A percentile compares a stretch with the other conserved stretches of the same genome.
Evolutionary conservation across 2,113 vertebrate species (phyloP).

Genomic region (Lycaon pictus): DNA sequence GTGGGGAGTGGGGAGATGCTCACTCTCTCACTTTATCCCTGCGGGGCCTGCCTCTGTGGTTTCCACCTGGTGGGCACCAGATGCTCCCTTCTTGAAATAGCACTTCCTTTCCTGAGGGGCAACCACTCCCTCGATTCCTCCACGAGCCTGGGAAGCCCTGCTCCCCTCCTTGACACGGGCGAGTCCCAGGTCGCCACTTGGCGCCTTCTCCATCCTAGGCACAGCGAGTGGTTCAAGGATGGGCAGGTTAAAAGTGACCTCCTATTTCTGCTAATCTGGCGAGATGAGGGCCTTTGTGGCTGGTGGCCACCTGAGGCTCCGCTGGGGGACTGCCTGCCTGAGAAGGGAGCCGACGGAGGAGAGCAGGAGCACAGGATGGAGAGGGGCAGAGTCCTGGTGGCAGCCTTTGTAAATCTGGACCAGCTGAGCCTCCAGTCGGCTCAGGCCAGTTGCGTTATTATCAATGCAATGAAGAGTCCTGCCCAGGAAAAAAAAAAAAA

Average conservation of each 20-base stretch:
- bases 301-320: background rate
- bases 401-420: background rate
- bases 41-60: background rate
- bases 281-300: background rate
- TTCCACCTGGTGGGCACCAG: background rate
- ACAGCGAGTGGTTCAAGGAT: background rate
- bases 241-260: background rate
- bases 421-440: background rate
- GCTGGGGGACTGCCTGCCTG: background rate
- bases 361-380: background rate
- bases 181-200: background rate
- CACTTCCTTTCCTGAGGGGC: background rate
- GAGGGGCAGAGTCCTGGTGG: background rate
- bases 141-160: background rate
- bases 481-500: background rate
- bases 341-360: background rate
- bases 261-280: background rate
- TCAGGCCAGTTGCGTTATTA: accelerated
- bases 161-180: accelerated
- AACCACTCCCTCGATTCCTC: background rate
- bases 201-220: background rate
- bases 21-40: background rate
- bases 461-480: accelerated
- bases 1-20: background rate
- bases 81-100: background rate